Percentiles rank a stretch among this genome's conserved stretches.
phyloP scores from a whole-genome alignment of 2,888 invertebrate species.

The Drosophila austrosaltans region DNA sequence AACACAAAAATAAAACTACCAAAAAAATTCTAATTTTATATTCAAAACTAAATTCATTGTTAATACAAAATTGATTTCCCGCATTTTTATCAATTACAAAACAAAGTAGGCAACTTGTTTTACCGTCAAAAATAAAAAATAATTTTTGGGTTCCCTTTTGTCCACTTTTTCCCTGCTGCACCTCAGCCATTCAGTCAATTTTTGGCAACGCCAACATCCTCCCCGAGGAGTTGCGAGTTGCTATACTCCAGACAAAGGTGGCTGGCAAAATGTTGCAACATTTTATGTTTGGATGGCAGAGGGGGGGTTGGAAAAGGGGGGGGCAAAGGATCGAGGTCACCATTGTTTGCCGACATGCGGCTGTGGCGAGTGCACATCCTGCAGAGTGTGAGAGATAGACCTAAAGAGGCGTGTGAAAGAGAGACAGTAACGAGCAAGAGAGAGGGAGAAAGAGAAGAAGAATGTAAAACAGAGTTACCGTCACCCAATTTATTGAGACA shows the following conservation, averaged over 20 bases:
- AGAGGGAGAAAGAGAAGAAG: not conserved
- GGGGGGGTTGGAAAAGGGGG: not conserved
- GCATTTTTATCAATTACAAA: no score
- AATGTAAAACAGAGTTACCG: conserved; percentile 15
- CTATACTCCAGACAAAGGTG: conserved; percentile 6
- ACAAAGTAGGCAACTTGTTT: no score
- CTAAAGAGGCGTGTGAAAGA: no score
- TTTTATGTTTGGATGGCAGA: not conserved
- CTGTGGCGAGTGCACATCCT: conserved; percentile 7
- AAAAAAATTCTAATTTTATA: no score
- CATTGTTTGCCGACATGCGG: conserved; percentile 21
- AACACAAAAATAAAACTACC: no score
- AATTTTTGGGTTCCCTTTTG: no score
- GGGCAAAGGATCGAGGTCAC: conserved; percentile 8
- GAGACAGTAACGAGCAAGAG: not conserved
- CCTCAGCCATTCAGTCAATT: no score
- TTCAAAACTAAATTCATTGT: no score
- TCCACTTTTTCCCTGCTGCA: no score
- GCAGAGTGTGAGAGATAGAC: not conserved
- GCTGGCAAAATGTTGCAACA: conserved; percentile 9
- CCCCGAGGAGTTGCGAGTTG: not conserved
- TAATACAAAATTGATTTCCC: no score
- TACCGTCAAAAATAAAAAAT: no score
- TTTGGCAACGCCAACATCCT: not conserved
- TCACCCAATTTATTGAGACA: conserved; percentile 59